phyloP scores from a whole-genome alignment of 2,888 invertebrate species.

The Amphipyra tragopoginis region DNA sequence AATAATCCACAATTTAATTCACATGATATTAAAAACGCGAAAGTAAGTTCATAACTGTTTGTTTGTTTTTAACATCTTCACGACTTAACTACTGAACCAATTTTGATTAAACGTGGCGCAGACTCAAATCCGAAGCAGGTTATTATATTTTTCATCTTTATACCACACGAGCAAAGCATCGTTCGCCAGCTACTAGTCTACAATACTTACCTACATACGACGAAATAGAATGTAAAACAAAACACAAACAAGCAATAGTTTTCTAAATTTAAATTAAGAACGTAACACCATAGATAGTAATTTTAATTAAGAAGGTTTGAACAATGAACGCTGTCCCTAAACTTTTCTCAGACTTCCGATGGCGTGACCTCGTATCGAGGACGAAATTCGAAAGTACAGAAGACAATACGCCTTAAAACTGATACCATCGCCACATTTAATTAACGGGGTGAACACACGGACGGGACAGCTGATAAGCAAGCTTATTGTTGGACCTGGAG shows the following conservation, averaged over 20 bases:
- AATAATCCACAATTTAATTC: no score
- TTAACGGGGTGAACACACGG: conserved; percentile 65
- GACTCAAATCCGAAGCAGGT: no score
- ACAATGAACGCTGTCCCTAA: conserved; percentile 54
- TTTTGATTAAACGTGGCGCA: no score
- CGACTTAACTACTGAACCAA: no score
- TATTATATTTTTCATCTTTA: no score
- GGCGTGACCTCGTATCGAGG: conserved; percentile 70
- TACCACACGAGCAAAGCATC: no score
- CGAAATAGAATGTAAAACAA: no score
- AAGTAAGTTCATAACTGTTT: no score
- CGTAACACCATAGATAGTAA: conserved; percentile 35
- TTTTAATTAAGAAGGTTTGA: conserved; percentile 48
- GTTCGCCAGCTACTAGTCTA: no score
- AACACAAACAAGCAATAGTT: not conserved
- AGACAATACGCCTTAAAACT: conserved; percentile 68
- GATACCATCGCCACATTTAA: conserved; percentile 74
- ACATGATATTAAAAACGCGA: no score
- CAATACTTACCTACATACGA: no score
- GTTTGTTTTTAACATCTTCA: no score
- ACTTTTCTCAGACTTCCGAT: conserved; percentile 61
- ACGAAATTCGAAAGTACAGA: conserved; percentile 74
- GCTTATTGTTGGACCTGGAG: conserved; percentile 23
- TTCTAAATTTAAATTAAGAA: not conserved
- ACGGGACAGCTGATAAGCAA: conserved; percentile 43